Conservation (phyloP, 2,113 vertebrate species). For the Gadus macrocephalus region DNA sequence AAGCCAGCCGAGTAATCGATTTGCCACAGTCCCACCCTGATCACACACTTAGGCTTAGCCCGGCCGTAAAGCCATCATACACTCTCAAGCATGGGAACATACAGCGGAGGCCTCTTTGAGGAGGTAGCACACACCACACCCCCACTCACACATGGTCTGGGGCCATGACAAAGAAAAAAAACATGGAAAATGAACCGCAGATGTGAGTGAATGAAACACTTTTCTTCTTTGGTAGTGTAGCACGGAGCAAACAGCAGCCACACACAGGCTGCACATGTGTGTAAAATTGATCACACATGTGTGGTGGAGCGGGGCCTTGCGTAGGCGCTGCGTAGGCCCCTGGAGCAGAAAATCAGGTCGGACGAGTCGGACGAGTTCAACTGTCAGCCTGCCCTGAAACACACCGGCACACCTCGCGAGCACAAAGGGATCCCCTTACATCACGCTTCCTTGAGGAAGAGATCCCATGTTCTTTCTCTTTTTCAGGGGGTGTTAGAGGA, state of each 20-base stretch:
- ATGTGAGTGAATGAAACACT: constrained; percentile 20
- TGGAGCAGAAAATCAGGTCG: constrained; percentile 52
- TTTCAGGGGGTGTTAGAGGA: not conserved
- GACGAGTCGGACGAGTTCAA: constrained; percentile 50
- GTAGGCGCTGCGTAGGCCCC: constrained; percentile 27
- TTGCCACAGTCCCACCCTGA: constrained; percentile 45
- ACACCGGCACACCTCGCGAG: constrained; percentile 28
- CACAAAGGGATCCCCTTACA: constrained; percentile 45
- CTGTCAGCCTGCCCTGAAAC: constrained; percentile 25
- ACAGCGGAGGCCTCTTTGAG: not conserved
- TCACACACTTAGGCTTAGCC: constrained; percentile 21
- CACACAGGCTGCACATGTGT: constrained; percentile 14
- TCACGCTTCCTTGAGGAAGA: constrained; percentile 36
- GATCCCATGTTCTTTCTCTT: not conserved
- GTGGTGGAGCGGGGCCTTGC: not conserved
- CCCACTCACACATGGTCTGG: too few relatives aligned
- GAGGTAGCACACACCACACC: not conserved
- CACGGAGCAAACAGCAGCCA: not conserved
- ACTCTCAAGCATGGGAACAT: constrained; percentile 7
- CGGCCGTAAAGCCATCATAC: constrained; percentile 17
- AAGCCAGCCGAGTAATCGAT: too few relatives aligned
- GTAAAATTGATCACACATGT: not conserved
- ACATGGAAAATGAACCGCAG: constrained; percentile 15
- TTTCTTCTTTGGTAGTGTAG: not conserved
- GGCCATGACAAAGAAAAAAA: not conserved